Base-by-base conservation (phyloP, 2,888 invertebrate genomes). In the Hesperia comma region DNA sequence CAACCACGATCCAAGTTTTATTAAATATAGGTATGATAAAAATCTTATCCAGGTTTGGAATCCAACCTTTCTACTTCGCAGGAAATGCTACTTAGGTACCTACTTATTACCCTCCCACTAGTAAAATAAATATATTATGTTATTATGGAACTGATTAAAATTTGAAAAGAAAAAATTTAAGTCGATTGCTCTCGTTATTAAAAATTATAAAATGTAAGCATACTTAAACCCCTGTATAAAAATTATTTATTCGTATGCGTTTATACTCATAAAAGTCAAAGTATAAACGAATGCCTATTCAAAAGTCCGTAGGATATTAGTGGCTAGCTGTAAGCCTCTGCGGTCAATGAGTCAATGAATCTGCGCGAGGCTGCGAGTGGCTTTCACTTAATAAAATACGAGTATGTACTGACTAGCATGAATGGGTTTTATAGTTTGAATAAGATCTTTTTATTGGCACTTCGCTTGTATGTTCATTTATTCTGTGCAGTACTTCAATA, bases 371-470 rank as follows among this genome's bases (percentile, higher is more conserved):
- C 43, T 32, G 53, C 26, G 26, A 53, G 49, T 49, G 58, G 54
- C 46, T 66, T 66, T 66, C 60, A 66, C 58, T 26, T 19, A 60
- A 66, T 61, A 61, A 61, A 67, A 67, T 26, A 54, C 33, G 61
- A 67, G 60, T 46, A 46, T 53, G 26, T 14, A 51, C 14, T 17
- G n/a, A 19, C 41, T 54, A 43, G 21, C 15, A 66, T 61, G 60
- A 66, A 66, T 53, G 57, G 64, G 33, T 57, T 63, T 64, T 58
- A 64, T 64, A 64, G 53, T 63, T 63, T 49, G 49, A 63, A 49
- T 56, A 63, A 64, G 58, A 58, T 64, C 58, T 64, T 64, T 64
- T 64, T 63, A 64, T 64, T 64, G 64, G 64, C 53, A 63, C 63
- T 46, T 33, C 10, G 56, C 56, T 49, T 37, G 51, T 32, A 63